Conservation (phyloP, 2,888 invertebrate species). For the Blastobasis adustella region DNA sequence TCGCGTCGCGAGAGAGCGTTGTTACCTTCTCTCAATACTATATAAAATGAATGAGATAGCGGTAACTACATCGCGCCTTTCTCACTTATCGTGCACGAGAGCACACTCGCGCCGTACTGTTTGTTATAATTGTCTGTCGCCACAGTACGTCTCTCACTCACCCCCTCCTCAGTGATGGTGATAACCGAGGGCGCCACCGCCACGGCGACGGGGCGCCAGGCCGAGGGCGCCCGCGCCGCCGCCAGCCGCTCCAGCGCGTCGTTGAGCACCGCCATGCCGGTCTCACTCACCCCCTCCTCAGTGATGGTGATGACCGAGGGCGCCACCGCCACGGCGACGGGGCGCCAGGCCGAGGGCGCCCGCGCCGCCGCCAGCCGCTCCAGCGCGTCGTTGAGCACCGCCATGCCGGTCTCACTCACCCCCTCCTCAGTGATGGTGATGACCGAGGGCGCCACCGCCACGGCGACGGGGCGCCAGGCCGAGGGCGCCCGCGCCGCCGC, state of each 20-base stretch:
- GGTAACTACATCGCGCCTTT: too few species aligned
- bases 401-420: slow-evolving; percentile 92
- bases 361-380: slow-evolving; percentile 85
- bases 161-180: slow-evolving; percentile 88
- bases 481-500: slow-evolving; percentile 84
- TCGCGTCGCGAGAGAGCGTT: too few species aligned
- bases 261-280: slow-evolving; percentile 95
- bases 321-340: slow-evolving; percentile 93
- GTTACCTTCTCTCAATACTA: too few species aligned
- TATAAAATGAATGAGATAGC: too few species aligned
- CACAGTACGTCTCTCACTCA: too few species aligned
- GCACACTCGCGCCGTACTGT: too few species aligned
- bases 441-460: slow-evolving; percentile 95
- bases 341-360: slow-evolving; percentile 88
- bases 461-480: slow-evolving; percentile 90
- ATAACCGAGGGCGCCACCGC: slow-evolving; percentile 97
- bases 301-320: slow-evolving; percentile 95
- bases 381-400: slow-evolving; percentile 93
- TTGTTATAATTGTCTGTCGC: too few species aligned
- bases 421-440: slow-evolving; percentile 90
- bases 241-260: slow-evolving; percentile 91
- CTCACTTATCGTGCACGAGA: too few species aligned
- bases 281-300: slow-evolving; percentile 87
- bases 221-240: slow-evolving; percentile 83
- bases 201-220: slow-evolving; percentile 91